Evolutionary conservation across 2,888 invertebrate genomes (phyloP), one percentile per base, ranked within the genome.

Genomic region (Anagyrus pseudococci): DNA sequence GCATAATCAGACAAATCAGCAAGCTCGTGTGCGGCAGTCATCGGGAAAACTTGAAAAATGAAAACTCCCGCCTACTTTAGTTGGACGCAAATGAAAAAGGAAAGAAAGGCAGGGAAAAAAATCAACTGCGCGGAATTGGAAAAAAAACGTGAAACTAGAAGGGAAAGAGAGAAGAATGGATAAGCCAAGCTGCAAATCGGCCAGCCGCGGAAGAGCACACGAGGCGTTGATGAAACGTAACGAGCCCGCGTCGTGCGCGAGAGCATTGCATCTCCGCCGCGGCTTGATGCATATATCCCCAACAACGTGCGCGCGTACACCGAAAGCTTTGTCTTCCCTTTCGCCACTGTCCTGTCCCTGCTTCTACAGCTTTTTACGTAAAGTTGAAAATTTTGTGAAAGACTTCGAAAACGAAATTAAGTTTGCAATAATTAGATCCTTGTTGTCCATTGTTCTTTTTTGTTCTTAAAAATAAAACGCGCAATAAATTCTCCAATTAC

Each of bases 141-240:
- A 44, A 44, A 41, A 44, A 44, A 20, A 13, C 40, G 4, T 7
- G 40, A n/a, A 15, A 41, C 17, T 41, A 2, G 22, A 15, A 46
- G 46, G 13, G n/a, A 7, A 7, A 44, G 29, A 13, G 23, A 22
- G 19, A 41, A 43, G 29, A 43, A 44, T 20, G 43, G 20, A 17
- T 25, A n/a, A 44, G 48, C 20, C n/a, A n/a, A n/a, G n/a, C 4
- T 40, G 20, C 17, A 8, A 4, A 23, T 52, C 7, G 6, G 22
- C 23, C 29, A 46, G 29, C 26, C 37, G 47, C 13, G 37, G 17
- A n/a, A 26, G 23, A 46, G 44, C 52, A 13, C 37, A 25, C 23
- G 23, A 41, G 25, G 47, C 40, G 54, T 58, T 58, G 62, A 58
- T 54, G 54, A 62, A 62, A 62, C 54, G 54, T 56, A 56, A 56